phyloP scores from a whole-genome alignment of 1,140 invertebrate genomes.

The Nomia melanderi region DNA sequence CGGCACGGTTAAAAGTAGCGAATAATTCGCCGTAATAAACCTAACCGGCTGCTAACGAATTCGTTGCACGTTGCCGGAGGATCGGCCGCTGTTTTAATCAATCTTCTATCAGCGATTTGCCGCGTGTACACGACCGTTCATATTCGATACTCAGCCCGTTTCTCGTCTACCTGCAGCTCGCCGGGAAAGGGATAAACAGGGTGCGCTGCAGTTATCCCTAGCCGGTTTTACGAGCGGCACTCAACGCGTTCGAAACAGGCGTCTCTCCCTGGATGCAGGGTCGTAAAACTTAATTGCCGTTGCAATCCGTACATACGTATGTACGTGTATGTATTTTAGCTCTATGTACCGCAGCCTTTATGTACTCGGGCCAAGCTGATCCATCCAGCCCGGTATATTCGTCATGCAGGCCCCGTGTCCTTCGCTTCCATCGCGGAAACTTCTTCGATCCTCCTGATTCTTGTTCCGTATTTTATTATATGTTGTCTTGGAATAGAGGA shows the following conservation, averaged over 20 bases:
- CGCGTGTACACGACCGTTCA: slow-evolving; percentile 3
- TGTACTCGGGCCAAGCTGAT: slow-evolving; percentile 32
- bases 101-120: slow-evolving; percentile 35
- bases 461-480: background rate
- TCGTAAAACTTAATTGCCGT: slow-evolving; percentile 80
- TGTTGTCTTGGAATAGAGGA: too few species aligned
- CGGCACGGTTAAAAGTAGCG: background rate
- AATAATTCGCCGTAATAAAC: background rate
- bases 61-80: slow-evolving; percentile 5
- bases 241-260: slow-evolving; percentile 66
- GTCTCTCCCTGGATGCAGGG: slow-evolving; percentile 67
- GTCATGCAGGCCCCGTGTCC: slow-evolving; percentile 13
- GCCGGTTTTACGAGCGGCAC: slow-evolving; percentile 64
- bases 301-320: slow-evolving; percentile 70
- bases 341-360: slow-evolving; percentile 36
- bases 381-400: slow-evolving; percentile 33
- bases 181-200: slow-evolving; percentile 61
- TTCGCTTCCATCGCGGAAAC: too few species aligned
- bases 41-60: background rate
- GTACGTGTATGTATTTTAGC: background rate
- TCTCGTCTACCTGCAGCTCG: slow-evolving; percentile 17
- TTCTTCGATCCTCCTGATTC: background rate
- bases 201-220: slow-evolving; percentile 54
- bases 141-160: slow-evolving; percentile 30
- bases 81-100: slow-evolving; percentile 28